phyloP scores from a whole-genome alignment of 2,888 invertebrate genomes.

The Lasioglossum zephyrum region DNA sequence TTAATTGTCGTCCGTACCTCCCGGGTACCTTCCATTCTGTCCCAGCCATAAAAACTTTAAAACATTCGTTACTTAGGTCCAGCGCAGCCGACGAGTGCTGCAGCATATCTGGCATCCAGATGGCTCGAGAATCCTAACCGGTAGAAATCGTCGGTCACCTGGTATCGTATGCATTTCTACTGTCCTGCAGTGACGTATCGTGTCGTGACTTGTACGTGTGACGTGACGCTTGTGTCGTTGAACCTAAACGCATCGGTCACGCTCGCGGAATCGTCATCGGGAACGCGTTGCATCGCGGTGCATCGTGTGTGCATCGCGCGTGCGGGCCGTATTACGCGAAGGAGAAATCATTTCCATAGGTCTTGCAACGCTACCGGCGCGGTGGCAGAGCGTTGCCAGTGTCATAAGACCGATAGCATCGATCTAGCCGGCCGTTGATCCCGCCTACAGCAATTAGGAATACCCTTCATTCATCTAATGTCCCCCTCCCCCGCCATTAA shows the following conservation, averaged over 20 bases:
- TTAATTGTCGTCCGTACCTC: no score
- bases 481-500: not conserved
- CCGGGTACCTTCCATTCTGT: no score
- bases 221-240: conserved; percentile 63
- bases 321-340: conserved; percentile 19
- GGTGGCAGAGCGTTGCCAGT: not conserved
- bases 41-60: no score
- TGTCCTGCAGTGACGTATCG: conserved; percentile 59
- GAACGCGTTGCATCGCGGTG: conserved; percentile 3
- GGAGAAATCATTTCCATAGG: conserved; percentile 42
- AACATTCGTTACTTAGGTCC: no score
- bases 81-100: no score
- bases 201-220: conserved; percentile 45
- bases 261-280: conserved; percentile 59
- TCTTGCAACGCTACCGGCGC: not conserved
- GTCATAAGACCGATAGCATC: conserved; percentile 15
- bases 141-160: not conserved
- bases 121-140: no score
- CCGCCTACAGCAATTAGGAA: not conserved
- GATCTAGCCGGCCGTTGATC: conserved; percentile 2
- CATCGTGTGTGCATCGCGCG: not conserved
- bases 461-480: not conserved
- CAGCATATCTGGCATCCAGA: no score
- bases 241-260: conserved; percentile 64
- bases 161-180: conserved; percentile 35